Evolutionary conservation across 53 echinoderm and acorn worm species (phyloP), one percentile per base, ranked within the genome.

Genomic region (Paelopatides confundens): DNA sequence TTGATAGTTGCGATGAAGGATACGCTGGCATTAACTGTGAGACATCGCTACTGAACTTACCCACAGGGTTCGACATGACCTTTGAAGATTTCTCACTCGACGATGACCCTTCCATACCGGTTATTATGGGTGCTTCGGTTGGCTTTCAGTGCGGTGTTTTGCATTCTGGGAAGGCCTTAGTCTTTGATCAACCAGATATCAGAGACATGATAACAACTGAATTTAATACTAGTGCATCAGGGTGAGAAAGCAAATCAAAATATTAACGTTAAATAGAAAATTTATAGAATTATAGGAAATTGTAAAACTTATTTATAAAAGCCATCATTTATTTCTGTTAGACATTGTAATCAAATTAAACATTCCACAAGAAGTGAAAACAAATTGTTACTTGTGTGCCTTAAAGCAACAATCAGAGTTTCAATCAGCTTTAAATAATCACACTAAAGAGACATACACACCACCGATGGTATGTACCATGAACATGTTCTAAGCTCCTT

Each of bases 61-160:
- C 88, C 1, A 53, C 85, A 2, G 93, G 85, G 54, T 90, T 97
- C 47, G 92, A 89, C 0, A 88, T 92, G 69, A 88, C 85, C 21
- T 95, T 95, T 89, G 91, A 93, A 63, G 40, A 52, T 5, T 90
- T 89, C 26, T 46, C 79, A 13, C 8, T 86, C 17, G 17, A 37
- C 26, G 71, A 83, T 77, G 69, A 88, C 24, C 82, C 88, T 29
- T 84, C 89, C 78, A 90, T 96, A 50, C 86, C 86, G 10, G 46
- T 79, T 2, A 35, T 93, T 43, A 58, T 36, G 3, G 97, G 97
- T 0, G 95, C 81, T 3, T 85, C 76, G 21, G 46, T 90, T 24
- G 93, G 97, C 5, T 95, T 91, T 62, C 82, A 90, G 69, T 97
- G 97, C 82, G 97, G 97, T 0, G 62, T 97, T 28, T 63, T 97